Evolutionary conservation across 2,888 invertebrate genomes (phyloP).

Genomic region (Apotomis turbidana): DNA sequence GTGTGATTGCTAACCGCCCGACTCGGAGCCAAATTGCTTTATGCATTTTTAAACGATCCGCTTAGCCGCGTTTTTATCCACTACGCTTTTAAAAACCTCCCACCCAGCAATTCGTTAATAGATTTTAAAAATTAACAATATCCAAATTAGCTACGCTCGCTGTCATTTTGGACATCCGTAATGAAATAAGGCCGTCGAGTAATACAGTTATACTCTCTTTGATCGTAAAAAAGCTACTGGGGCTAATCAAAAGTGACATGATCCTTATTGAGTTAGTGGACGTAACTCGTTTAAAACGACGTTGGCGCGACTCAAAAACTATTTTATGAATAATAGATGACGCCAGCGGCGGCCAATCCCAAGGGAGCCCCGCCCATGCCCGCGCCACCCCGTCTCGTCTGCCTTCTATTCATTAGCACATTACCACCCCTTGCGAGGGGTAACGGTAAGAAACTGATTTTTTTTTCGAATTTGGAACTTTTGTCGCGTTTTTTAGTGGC

Average conservation of each 20-base stretch:
- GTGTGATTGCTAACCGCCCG: slow-evolving; percentile 61
- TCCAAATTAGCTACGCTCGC: slow-evolving; percentile 66
- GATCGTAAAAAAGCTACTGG: slow-evolving; percentile 70
- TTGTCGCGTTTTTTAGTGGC: slow-evolving; percentile 24
- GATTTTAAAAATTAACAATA: slow-evolving; percentile 78
- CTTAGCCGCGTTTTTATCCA: slow-evolving; percentile 76
- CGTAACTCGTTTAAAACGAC: slow-evolving; percentile 77
- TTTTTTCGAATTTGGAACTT: slow-evolving; percentile 40
- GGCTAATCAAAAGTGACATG: slow-evolving; percentile 82
- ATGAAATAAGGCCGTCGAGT: slow-evolving; percentile 64
- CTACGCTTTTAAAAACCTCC: slow-evolving; percentile 63
- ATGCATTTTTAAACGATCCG: slow-evolving; percentile 79
- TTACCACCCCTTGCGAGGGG: slow-evolving; percentile 72
- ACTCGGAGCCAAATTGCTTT: slow-evolving; percentile 70
- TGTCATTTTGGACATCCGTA: slow-evolving; percentile 67
- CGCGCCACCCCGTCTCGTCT: slow-evolving; percentile 57
- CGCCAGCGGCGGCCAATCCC: slow-evolving; percentile 80
- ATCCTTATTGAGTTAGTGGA: slow-evolving; percentile 79
- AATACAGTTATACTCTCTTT: slow-evolving; percentile 68
- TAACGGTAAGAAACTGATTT: slow-evolving; percentile 44
- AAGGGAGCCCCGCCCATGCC: slow-evolving; percentile 74
- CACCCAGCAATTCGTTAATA: slow-evolving; percentile 71
- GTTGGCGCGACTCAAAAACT: slow-evolving; percentile 83
- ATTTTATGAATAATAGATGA: slow-evolving; percentile 84
- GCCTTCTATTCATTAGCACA: slow-evolving; percentile 82